phyloP scores from a whole-genome alignment of 2,888 invertebrate species.

The Protophormia terraenovae region DNA sequence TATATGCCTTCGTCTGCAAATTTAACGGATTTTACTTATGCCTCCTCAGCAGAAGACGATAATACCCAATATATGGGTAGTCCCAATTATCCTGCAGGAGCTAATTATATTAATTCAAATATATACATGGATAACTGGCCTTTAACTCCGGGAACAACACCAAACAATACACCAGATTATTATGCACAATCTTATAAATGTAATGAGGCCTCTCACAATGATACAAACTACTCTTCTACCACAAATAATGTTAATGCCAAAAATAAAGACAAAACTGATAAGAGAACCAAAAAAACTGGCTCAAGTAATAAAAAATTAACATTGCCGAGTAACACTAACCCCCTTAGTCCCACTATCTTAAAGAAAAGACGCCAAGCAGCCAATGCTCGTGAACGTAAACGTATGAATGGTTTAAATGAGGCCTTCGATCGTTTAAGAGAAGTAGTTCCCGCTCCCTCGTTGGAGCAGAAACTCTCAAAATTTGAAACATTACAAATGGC shows the following conservation, averaged over 20 bases:
- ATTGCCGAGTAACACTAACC: background rate
- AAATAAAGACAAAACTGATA: background rate
- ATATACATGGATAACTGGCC: conserved; percentile 52
- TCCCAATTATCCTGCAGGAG: conserved; percentile 71
- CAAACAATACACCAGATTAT: background rate
- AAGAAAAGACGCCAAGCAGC: conserved; percentile 86
- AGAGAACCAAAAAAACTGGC: background rate
- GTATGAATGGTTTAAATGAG: conserved; percentile 89
- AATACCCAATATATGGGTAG: conserved; percentile 77
- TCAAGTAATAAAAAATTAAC: background rate
- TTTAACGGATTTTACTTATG: conserved; percentile 73
- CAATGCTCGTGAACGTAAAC: conserved; percentile 87
- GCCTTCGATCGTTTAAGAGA: conserved; percentile 88
- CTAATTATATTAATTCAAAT: background rate
- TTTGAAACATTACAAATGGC: conserved; percentile 91
- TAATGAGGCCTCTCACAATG: background rate
- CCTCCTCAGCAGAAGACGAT: conserved; percentile 77
- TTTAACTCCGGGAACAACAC: background rate
- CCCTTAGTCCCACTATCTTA: conserved; percentile 83
- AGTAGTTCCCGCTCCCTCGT: conserved; percentile 87
- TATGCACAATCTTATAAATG: background rate
- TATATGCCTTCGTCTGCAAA: background rate
- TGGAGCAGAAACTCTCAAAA: conserved; percentile 88
- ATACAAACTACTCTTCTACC: background rate
- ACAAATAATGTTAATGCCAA: background rate